Evolutionary conservation across 2,113 vertebrate genomes (phyloP).

Genomic region (Acanthisitta chloris): DNA sequence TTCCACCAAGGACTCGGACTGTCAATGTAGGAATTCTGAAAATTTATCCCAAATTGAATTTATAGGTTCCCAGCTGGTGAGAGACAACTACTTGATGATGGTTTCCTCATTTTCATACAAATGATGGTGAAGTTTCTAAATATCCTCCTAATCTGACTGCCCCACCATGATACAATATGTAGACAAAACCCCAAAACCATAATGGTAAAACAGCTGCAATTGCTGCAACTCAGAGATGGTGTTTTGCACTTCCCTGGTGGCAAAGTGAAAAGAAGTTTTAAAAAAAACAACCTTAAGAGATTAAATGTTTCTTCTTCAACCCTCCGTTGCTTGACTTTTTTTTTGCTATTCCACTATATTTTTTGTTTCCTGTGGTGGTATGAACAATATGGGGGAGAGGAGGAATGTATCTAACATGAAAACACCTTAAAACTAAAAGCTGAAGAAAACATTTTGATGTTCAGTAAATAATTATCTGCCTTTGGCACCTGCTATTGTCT

Average conservation of each 20-base stretch:
- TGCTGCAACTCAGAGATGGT: neutral
- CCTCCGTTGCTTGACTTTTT: neutral
- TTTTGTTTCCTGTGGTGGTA: neutral
- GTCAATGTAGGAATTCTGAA: neutral
- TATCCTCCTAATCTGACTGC: neutral
- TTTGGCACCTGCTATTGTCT: neutral
- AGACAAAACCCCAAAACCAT: neutral
- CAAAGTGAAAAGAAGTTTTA: neutral
- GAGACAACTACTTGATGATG: neutral
- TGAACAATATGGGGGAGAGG: neutral
- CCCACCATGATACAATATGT: rapidly evolving
- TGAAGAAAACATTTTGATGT: neutral
- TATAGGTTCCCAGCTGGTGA: neutral
- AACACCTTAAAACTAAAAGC: neutral
- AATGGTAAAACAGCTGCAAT: neutral
- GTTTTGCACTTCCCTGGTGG: neutral
- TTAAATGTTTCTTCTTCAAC: neutral
- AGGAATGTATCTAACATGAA: neutral
- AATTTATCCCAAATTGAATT: neutral
- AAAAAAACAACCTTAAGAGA: rapidly evolving
- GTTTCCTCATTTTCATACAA: neutral
- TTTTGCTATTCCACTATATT: neutral
- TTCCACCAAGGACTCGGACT: neutral
- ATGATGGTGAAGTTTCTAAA: neutral
- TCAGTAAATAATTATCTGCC: neutral